Evolutionary conservation across 2,888 invertebrate genomes (phyloP).

Genomic region (Ichneumoninae sp.): DNA sequence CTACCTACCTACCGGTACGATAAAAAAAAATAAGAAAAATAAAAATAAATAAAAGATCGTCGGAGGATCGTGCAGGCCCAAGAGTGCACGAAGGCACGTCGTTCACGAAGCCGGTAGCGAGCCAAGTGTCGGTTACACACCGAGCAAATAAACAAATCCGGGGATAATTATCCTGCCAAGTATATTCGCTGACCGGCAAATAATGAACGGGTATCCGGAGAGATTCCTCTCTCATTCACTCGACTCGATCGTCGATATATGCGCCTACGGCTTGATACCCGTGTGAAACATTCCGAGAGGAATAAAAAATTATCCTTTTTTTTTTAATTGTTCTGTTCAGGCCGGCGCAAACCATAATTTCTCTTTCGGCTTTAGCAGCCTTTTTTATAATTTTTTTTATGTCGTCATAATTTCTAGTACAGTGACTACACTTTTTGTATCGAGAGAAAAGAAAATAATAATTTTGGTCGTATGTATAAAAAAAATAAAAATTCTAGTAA

Average conservation of each 20-base stretch:
- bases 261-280: slow-evolving; percentile 19
- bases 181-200: slow-evolving; percentile 45
- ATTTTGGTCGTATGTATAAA: neutral
- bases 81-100: slow-evolving; percentile 25
- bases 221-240: slow-evolving; percentile 33
- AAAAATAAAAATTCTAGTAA: neutral
- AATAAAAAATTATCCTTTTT: neutral
- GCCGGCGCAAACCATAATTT: no score
- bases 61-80: slow-evolving; percentile 8
- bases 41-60: slow-evolving; percentile 1
- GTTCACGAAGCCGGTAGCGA: slow-evolving; percentile 75
- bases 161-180: slow-evolving; percentile 66
- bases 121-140: slow-evolving; percentile 79
- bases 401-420: neutral
- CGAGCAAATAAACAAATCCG: slow-evolving; percentile 74
- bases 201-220: slow-evolving; percentile 32
- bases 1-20: slow-evolving; percentile 40
- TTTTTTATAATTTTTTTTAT: neutral
- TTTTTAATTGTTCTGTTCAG: neutral
- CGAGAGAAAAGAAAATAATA: neutral
- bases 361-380: neutral
- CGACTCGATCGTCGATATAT: neutral
- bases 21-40: slow-evolving; percentile 12
- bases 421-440: neutral
- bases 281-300: slow-evolving; percentile 28